Evolutionary conservation across 2,113 vertebrate species (phyloP).

Genomic region (Poeciliopsis prolifica): DNA sequence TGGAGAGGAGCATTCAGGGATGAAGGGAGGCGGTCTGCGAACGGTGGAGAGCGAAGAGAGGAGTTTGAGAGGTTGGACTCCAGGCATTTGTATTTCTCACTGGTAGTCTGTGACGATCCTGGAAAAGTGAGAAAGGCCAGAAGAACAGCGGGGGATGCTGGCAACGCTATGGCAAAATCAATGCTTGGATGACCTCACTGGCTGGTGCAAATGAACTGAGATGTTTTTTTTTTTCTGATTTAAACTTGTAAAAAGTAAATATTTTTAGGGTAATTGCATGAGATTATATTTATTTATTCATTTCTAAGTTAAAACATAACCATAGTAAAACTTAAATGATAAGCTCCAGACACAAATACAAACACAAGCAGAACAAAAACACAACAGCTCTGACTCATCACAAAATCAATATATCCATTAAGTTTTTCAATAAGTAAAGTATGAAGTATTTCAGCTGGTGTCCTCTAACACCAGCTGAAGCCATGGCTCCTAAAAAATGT

Average conservation of each 20-base stretch:
- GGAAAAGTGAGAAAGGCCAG: slow-evolving; percentile 48
- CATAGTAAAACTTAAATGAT: no score
- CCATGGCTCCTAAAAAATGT: not conserved
- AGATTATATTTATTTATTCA: slow-evolving; percentile 7
- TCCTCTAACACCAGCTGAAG: no score
- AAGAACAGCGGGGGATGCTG: slow-evolving; percentile 39
- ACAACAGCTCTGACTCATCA: no score
- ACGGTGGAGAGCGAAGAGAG: slow-evolving; percentile 32
- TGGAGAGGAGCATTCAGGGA: slow-evolving; percentile 73
- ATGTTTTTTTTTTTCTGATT: slow-evolving; percentile 29
- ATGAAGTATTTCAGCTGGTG: no score
- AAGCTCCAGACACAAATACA: no score
- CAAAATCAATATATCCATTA: no score
- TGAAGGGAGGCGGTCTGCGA: slow-evolving; percentile 48
- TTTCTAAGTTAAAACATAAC: not conserved
- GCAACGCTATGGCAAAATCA: slow-evolving; percentile 54
- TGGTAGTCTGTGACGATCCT: slow-evolving; percentile 63
- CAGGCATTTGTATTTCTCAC: slow-evolving; percentile 81
- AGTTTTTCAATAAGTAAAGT: no score
- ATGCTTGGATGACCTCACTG: slow-evolving; percentile 32
- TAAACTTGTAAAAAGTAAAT: not conserved
- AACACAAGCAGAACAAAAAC: no score
- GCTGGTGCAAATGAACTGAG: slow-evolving; percentile 41
- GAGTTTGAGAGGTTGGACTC: slow-evolving; percentile 40
- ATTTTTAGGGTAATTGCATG: slow-evolving; percentile 13